These are phyloP conservation scores for Magallana gigas DNA, from an alignment of 1,140 invertebrate genomes.

Conservation along the genomic window DNA sequence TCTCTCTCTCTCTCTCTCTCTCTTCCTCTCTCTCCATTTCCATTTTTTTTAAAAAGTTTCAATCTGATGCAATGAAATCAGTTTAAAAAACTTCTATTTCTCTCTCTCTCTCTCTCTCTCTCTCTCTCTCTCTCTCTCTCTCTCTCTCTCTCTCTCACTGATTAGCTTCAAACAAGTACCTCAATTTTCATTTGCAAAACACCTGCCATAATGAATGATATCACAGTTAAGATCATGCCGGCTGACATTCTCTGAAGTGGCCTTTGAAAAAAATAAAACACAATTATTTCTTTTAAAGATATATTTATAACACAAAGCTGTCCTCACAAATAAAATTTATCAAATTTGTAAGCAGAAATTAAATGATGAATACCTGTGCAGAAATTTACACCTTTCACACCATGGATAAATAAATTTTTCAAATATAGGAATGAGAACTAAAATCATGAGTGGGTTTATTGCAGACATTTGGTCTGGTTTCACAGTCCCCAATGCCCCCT, in stretches of 20 bases:
- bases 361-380: conserved; percentile 75
- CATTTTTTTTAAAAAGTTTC: no score
- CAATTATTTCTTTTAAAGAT: neutral
- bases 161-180: conserved; percentile 53
- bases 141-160: no score
- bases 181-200: conserved; percentile 90
- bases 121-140: no score
- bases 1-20: no score
- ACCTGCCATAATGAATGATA: conserved; percentile 93
- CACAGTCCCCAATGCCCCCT: conserved; percentile 70
- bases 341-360: neutral
- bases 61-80: no score
- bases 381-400: conserved; percentile 78
- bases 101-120: no score
- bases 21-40: no score
- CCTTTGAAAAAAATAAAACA: conserved; percentile 65
- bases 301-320: no score
- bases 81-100: no score
- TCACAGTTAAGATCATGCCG: conserved; percentile 90
- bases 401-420: conserved; percentile 86
- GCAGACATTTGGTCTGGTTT: conserved; percentile 78
- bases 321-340: no score
- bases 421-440: conserved; percentile 93
- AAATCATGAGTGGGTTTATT: conserved; percentile 91
- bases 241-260: conserved; percentile 88